Percentiles rank a stretch among this genome's conserved stretches.
These are phyloP conservation scores for Myzus persicae DNA, from an alignment of 1,140 invertebrate species.

Conservation along the genomic window DNA sequence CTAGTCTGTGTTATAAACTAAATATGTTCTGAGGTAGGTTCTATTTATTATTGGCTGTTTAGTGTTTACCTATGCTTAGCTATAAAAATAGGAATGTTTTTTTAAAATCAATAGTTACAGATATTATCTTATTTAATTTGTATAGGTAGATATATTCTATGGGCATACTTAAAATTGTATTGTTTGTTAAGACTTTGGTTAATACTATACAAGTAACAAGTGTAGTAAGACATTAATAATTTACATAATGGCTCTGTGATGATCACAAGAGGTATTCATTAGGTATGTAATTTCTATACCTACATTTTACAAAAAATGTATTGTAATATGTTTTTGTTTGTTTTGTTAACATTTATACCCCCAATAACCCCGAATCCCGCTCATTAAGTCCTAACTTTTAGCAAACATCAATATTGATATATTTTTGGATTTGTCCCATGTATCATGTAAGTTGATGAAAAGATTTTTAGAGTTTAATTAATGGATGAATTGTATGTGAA, in stretches of 20 bases:
- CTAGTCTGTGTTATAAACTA: no score
- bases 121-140: no score
- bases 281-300: no score
- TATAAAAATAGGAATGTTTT: neutral
- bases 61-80: no score
- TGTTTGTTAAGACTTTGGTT: neutral
- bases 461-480: neutral
- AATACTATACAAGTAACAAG: no score
- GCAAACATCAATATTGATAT: constrained; percentile 17
- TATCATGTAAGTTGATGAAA: constrained; percentile 32
- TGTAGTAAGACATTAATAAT: no score
- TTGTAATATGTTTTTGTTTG: neutral
- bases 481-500: neutral
- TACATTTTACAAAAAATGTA: neutral
- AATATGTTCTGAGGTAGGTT: no score
- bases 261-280: no score
- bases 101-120: neutral
- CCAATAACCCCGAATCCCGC: neutral
- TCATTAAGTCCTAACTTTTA: neutral
- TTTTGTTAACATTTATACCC: neutral
- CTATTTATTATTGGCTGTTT: no score
- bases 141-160: neutral
- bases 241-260: no score
- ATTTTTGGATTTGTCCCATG: constrained; percentile 22
- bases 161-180: neutral